Conservation (phyloP, 2,888 invertebrate species). For the Tetramorium bicarinatum region DNA sequence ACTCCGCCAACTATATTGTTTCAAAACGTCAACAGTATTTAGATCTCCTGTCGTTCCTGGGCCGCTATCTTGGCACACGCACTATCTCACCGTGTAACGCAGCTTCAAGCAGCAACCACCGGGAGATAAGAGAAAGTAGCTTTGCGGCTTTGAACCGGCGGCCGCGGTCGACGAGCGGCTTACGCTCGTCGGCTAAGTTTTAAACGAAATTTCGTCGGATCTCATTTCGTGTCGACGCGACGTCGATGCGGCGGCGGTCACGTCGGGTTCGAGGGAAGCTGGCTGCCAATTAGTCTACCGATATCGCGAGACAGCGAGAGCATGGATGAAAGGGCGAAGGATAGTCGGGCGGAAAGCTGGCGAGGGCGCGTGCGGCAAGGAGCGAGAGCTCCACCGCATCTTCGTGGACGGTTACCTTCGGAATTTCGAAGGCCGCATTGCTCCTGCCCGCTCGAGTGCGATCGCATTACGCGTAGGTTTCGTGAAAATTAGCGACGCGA, state of each 20-base stretch:
- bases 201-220: slow-evolving; percentile 82
- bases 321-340: slow-evolving; percentile 21
- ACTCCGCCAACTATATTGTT: slow-evolving; percentile 80
- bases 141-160: slow-evolving; percentile 72
- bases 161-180: slow-evolving; percentile 44
- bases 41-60: slow-evolving; percentile 69
- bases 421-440: slow-evolving; percentile 65
- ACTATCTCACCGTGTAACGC: slow-evolving; percentile 74
- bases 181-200: slow-evolving; percentile 77
- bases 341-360: slow-evolving; percentile 14
- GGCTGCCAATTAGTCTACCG: slow-evolving; percentile 69
- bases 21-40: slow-evolving; percentile 82
- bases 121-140: slow-evolving; percentile 79
- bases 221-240: slow-evolving; percentile 77
- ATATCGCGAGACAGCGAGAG: slow-evolving; percentile 61
- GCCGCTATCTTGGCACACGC: slow-evolving; percentile 33
- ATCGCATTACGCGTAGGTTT: slow-evolving; percentile 73
- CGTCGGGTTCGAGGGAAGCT: slow-evolving; percentile 29
- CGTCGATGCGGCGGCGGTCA: slow-evolving; percentile 60
- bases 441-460: slow-evolving; percentile 68
- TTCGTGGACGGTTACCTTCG: slow-evolving; percentile 61
- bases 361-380: slow-evolving; percentile 2
- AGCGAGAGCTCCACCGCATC: slow-evolving; percentile 38
- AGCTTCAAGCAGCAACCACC: slow-evolving; percentile 72
- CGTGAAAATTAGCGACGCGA: slow-evolving; percentile 71